Evolutionary conservation across 2,888 invertebrate species (phyloP).

Genomic region (Abscondita cerata): DNA sequence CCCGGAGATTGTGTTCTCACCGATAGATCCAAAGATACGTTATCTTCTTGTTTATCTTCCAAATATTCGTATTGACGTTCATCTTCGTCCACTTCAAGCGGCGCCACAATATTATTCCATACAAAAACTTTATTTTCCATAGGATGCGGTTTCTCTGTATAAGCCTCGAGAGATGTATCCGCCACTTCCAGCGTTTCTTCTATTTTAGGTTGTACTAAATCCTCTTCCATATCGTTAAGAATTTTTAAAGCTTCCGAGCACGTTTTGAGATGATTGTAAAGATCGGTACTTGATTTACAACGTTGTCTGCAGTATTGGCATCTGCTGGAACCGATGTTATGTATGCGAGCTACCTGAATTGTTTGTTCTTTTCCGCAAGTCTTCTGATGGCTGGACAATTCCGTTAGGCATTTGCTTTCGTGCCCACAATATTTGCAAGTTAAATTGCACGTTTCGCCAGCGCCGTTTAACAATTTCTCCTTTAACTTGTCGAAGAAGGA

Average conservation of each 20-base stretch:
- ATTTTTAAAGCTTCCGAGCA: conserved; percentile 66
- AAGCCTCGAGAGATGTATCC: conserved; percentile 25
- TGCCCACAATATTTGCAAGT: conserved; percentile 76
- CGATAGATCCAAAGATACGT: conserved; percentile 54
- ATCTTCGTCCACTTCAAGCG: conserved; percentile 53
- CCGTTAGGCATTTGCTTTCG: conserved; percentile 81
- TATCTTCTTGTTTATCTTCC: conserved; percentile 55
- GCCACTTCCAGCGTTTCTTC: conserved; percentile 48
- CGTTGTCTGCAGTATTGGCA: conserved; percentile 87
- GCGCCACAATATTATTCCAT: conserved; percentile 74
- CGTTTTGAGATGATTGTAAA: conserved; percentile 76
- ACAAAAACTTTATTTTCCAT: conserved; percentile 85
- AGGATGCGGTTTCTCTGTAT: conserved; percentile 67
- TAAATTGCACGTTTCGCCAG: conserved; percentile 70
- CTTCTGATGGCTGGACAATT: conserved; percentile 81
- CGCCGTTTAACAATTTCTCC: conserved; percentile 72
- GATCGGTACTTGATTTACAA: conserved; percentile 83
- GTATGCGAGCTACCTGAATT: conserved; percentile 51
- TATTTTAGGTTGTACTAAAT: conserved; percentile 52
- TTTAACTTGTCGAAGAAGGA: conserved; percentile 85
- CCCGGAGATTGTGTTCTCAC: conserved; percentile 55
- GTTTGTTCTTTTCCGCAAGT: conserved; percentile 64
- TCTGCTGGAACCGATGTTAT: conserved; percentile 72
- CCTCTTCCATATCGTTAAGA: conserved; percentile 41
- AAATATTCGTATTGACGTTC: conserved; percentile 52